Percentiles rank a stretch among this genome's conserved stretches.
Conservation (phyloP, 2,113 vertebrate genomes). For the Pseudolaguvia tuberculata region DNA sequence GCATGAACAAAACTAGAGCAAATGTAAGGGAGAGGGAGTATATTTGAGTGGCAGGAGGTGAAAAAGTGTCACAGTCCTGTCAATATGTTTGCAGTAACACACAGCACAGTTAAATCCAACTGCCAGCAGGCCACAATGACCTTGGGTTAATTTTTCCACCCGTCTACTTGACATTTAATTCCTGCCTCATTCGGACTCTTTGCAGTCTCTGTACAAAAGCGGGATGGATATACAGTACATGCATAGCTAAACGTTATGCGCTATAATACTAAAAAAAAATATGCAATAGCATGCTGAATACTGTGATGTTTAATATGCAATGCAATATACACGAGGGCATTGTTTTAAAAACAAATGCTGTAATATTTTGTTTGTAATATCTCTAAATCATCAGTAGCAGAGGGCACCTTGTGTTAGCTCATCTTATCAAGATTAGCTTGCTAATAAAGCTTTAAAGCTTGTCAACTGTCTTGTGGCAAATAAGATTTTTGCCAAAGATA, state of each 20-base stretch:
- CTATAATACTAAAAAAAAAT: neutral
- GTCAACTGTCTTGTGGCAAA: no score
- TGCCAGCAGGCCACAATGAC: constrained; percentile 51
- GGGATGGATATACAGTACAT: neutral
- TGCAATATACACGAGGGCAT: no score
- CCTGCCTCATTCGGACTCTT: constrained; percentile 4
- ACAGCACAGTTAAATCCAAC: constrained; percentile 43
- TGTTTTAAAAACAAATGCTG: no score
- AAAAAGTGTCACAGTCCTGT: constrained; percentile 37
- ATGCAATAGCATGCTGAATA: no score
- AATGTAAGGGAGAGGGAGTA: neutral
- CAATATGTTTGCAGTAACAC: constrained; percentile 45
- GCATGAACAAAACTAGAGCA: constrained; percentile 54
- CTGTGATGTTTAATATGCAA: no score
- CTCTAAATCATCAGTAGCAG: no score
- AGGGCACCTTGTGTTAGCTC: no score
- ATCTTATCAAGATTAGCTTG: no score
- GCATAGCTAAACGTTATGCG: constrained; percentile 1
- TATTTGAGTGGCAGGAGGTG: constrained; percentile 38
- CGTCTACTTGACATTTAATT: constrained; percentile 29
- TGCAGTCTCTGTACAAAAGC: constrained; percentile 3
- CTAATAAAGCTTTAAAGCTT: no score
- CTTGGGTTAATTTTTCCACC: constrained; percentile 49
- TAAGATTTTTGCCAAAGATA: no score
- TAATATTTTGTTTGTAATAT: no score